These are phyloP conservation scores for Jaculus jaculus DNA, from an alignment of 2,113 vertebrate species.

Conservation along the genomic window DNA sequence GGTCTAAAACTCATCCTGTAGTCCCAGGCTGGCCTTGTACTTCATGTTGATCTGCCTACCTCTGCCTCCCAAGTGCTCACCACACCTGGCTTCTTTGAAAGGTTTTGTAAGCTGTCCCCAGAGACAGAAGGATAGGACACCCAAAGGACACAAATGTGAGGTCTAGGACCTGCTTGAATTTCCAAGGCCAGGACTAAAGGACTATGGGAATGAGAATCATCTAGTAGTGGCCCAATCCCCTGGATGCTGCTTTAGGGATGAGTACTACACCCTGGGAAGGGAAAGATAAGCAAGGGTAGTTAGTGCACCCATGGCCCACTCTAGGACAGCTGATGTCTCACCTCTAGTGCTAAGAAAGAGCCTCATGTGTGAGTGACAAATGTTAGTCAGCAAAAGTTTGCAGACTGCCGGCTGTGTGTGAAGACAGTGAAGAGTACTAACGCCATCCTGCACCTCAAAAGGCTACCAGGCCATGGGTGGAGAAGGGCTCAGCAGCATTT, in stretches of 20 bases:
- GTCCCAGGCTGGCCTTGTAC: too few relatives aligned
- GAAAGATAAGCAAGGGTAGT: background rate
- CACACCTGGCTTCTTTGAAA: constrained; percentile 15
- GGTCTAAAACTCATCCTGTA: too few relatives aligned
- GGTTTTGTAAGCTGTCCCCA: constrained; percentile 30
- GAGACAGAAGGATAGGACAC: constrained; percentile 22
- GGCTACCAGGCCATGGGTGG: background rate
- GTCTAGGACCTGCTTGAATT: background rate
- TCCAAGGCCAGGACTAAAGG: background rate
- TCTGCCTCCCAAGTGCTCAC: too few relatives aligned
- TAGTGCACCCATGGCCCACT: accelerated
- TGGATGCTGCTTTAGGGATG: too few relatives aligned
- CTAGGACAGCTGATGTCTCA: background rate
- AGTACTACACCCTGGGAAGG: background rate
- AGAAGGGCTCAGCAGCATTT: background rate
- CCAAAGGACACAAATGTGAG: constrained; percentile 37
- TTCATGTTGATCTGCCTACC: too few relatives aligned
- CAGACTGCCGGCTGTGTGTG: background rate
- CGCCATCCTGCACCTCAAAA: background rate
- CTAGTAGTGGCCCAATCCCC: background rate
- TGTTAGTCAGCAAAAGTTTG: background rate
- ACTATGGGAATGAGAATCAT: background rate
- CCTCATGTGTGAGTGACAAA: background rate
- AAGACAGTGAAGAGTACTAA: background rate
- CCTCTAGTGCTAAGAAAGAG: background rate